These are phyloP conservation scores for Pristionchus exspectatus DNA, from an alignment of 2,888 invertebrate genomes.

Conservation along the genomic window DNA sequence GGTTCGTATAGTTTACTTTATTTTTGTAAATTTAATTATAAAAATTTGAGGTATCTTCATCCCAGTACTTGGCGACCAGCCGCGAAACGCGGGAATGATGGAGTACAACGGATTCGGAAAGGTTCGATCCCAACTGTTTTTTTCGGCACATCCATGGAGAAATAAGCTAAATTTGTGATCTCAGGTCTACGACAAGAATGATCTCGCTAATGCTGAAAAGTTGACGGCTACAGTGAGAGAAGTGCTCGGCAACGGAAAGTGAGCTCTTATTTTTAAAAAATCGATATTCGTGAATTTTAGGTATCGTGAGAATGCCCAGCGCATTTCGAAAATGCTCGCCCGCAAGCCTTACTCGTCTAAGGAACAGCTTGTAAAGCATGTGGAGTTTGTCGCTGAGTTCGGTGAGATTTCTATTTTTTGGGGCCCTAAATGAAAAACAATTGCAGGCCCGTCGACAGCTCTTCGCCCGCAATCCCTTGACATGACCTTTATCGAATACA, in stretches of 20 bases:
- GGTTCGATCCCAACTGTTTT: not conserved
- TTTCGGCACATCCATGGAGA: not conserved
- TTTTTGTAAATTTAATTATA: not conserved
- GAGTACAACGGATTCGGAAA: no score
- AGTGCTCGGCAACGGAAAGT: slow-evolving; percentile 60
- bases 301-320: not conserved
- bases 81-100: not conserved
- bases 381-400: not conserved
- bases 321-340: slow-evolving; percentile 25
- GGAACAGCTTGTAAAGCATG: no score
- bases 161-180: not conserved
- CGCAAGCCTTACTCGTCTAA: not conserved
- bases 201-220: slow-evolving; percentile 58
- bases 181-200: slow-evolving; percentile 61
- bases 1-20: not conserved
- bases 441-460: not conserved
- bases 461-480: slow-evolving; percentile 5
- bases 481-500: slow-evolving; percentile 18
- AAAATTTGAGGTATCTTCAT: not conserved
- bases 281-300: not conserved
- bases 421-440: not conserved
- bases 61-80: not conserved
- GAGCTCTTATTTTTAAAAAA: not conserved
- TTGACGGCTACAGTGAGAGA: slow-evolving; percentile 59
- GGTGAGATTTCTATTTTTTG: slow-evolving; percentile 16